phyloP scores from a whole-genome alignment of 2,888 invertebrate species.

The Dioctria linearis region DNA sequence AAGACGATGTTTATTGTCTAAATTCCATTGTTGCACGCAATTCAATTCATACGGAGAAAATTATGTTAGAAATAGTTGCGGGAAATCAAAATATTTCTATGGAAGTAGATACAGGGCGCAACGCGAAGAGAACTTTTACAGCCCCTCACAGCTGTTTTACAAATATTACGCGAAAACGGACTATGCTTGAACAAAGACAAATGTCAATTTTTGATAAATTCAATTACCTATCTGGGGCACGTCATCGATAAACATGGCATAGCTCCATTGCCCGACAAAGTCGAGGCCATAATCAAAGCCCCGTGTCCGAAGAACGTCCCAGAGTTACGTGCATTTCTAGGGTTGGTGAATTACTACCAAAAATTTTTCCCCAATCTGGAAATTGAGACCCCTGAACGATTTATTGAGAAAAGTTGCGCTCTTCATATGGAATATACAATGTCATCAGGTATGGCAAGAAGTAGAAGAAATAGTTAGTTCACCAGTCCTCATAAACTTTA shows the following conservation, averaged over 20 bases:
- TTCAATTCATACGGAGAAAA: too few relatives aligned
- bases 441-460: conserved; percentile 58
- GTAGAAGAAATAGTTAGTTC: conserved; percentile 60
- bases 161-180: too few relatives aligned
- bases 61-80: too few relatives aligned
- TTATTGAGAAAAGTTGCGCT: conserved; percentile 56
- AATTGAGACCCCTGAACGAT: conserved; percentile 53
- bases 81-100: not conserved
- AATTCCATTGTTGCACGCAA: too few relatives aligned
- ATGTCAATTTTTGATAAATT: conserved; percentile 61
- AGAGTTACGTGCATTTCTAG: conserved; percentile 29
- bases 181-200: conserved; percentile 57
- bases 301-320: conserved; percentile 60
- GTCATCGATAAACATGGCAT: conserved; percentile 62
- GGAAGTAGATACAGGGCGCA: not conserved
- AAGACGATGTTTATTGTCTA: too few relatives aligned
- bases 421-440: conserved; percentile 63
- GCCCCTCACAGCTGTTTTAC: too few relatives aligned
- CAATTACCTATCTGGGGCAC: conserved; percentile 62
- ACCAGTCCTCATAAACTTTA: conserved; percentile 59
- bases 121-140: too few relatives aligned
- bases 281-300: conserved; percentile 61
- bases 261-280: conserved; percentile 61
- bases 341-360: conserved; percentile 48
- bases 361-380: conserved; percentile 56